A percentile compares a stretch with the other conserved stretches of the same genome.
Conservation (phyloP, 1,140 invertebrate species). For the Microplitis demolitor region DNA sequence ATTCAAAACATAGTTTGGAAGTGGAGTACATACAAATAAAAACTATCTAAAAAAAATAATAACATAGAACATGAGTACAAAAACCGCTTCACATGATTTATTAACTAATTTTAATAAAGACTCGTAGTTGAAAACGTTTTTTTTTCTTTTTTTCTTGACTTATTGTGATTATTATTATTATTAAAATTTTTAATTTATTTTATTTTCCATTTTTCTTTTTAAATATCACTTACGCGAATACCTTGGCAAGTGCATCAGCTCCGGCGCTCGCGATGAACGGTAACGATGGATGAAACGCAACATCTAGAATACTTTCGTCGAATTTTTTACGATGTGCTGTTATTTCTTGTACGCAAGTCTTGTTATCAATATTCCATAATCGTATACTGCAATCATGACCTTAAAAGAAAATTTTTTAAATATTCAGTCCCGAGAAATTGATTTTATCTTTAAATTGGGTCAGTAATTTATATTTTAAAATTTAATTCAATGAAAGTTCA, state of each 20-base stretch:
- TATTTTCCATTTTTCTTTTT: neutral
- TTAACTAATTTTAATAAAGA: conserved; percentile 18
- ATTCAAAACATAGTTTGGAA: conserved; percentile 25
- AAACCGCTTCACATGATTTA: conserved; percentile 44
- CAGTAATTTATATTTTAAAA: no score
- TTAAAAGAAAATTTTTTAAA: conserved; percentile 47
- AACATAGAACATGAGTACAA: conserved; percentile 50
- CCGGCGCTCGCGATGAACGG: conserved; percentile 98
- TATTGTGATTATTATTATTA: conserved; percentile 57
- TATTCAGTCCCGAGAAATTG: neutral
- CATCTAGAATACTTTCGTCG: conserved; percentile 98
- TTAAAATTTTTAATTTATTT: neutral
- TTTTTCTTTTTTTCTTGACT: conserved; percentile 72
- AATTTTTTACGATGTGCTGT: conserved; percentile 99
- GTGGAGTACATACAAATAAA: conserved; percentile 49
- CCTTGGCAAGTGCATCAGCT: conserved; percentile 97
- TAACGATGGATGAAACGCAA: conserved; percentile 98
- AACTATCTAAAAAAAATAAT: conserved; percentile 47
- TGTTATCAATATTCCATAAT: conserved; percentile 98
- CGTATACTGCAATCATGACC: conserved; percentile 98
- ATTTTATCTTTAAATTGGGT: no score
- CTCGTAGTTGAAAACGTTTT: conserved; percentile 78
- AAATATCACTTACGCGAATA: conserved; percentile 76
- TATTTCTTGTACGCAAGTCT: conserved; percentile 99
- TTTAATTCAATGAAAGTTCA: no score